These are phyloP conservation scores for Psilopsiagon aymara DNA, from an alignment of 2,113 vertebrate genomes.

Conservation along the genomic window DNA sequence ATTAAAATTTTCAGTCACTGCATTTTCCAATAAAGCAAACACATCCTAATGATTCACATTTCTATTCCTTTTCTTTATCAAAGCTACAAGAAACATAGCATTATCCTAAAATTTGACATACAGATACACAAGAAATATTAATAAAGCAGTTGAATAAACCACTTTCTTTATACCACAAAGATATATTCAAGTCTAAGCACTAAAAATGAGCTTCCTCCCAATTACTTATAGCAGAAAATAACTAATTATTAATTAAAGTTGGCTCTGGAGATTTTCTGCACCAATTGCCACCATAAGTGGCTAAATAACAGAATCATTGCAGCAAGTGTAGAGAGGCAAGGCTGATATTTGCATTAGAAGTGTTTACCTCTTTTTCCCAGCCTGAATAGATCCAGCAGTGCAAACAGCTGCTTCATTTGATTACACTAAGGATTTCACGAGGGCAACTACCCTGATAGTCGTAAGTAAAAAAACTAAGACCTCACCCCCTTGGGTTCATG, in stretches of 20 bases:
- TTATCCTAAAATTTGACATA: constrained; percentile 37
- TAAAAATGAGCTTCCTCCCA: constrained; percentile 29
- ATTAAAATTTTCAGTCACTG: constrained; percentile 61
- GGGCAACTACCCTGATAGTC: neutral
- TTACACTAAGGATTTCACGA: constrained; percentile 25
- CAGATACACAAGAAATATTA: constrained; percentile 17
- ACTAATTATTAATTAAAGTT: constrained; percentile 68
- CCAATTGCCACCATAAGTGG: constrained; percentile 35
- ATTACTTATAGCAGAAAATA: constrained; percentile 37
- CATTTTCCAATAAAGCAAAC: constrained; percentile 40
- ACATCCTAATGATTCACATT: constrained; percentile 59
- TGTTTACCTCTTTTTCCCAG: constrained; percentile 57
- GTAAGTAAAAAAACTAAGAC: neutral
- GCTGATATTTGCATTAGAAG: constrained; percentile 65
- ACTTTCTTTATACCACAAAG: constrained; percentile 30
- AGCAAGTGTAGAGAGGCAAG: constrained; percentile 42
- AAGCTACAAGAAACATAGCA: constrained; percentile 13
- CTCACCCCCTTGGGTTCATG: neutral
- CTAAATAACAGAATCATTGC: constrained; percentile 61
- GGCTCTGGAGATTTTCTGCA: constrained; percentile 63
- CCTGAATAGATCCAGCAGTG: constrained; percentile 55
- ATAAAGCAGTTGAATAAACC: constrained; percentile 34
- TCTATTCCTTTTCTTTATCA: constrained; percentile 47
- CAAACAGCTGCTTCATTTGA: constrained; percentile 59
- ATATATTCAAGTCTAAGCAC: neutral